Evolutionary conservation across 1,140 invertebrate species (phyloP).

Genomic region (Trialeurodes vaporariorum): DNA sequence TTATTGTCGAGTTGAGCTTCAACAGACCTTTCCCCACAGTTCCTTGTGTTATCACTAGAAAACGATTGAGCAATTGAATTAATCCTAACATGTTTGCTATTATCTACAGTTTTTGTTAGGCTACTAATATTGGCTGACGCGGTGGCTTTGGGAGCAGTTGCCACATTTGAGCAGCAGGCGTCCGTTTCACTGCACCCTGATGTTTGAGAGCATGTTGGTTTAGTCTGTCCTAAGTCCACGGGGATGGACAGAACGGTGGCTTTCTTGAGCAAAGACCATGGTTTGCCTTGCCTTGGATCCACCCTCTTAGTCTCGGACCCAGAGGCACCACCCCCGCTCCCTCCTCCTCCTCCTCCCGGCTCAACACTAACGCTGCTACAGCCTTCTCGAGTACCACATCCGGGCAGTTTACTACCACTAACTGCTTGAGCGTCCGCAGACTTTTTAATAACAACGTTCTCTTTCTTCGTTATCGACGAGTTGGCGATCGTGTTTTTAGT

Average conservation of each 20-base stretch:
- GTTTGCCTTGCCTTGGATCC: constrained; percentile 21
- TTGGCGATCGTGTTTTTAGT: background rate
- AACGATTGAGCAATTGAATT: background rate
- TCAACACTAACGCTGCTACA: constrained; percentile 1
- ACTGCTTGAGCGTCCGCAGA: background rate
- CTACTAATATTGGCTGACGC: background rate
- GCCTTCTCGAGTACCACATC: background rate
- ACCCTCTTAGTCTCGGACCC: constrained; percentile 16
- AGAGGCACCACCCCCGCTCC: background rate
- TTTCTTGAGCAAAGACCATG: constrained; percentile 37
- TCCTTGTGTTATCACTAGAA: background rate
- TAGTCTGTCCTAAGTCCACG: too few relatives aligned
- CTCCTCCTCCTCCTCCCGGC: background rate
- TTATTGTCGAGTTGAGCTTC: background rate
- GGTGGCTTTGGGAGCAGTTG: background rate
- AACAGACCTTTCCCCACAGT: background rate
- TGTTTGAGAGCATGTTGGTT: too few relatives aligned
- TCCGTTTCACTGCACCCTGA: too few relatives aligned
- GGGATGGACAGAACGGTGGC: constrained; percentile 25
- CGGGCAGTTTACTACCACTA: background rate
- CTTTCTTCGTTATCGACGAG: constrained; percentile 7
- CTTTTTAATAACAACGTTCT: constrained; percentile 6
- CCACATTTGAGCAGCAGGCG: too few relatives aligned
- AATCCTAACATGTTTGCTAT: background rate
- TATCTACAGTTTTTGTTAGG: background rate